Conservation (phyloP, 2,888 invertebrate genomes). For the Silvanus unidentatus region DNA sequence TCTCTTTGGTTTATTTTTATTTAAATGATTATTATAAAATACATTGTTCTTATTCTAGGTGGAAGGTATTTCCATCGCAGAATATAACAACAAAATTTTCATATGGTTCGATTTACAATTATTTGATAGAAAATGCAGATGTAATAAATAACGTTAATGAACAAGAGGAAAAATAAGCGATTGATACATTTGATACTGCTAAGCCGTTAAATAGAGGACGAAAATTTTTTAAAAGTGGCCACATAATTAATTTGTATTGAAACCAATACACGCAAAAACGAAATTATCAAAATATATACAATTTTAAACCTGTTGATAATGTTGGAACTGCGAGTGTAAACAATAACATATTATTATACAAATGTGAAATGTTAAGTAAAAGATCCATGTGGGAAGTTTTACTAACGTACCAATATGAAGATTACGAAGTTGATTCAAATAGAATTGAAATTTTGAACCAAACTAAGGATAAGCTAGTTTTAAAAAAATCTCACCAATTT, state of each 20-base stretch:
- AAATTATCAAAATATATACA: background rate
- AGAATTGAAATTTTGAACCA: background rate
- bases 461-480: background rate
- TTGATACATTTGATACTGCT: background rate
- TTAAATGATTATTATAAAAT: background rate
- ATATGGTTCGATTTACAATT: background rate
- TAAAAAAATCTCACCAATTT: slow-evolving; percentile 7
- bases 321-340: background rate
- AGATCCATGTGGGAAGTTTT: background rate
- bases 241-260: too few relatives aligned
- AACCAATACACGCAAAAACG: too few relatives aligned
- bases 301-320: background rate
- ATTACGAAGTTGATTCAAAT: background rate
- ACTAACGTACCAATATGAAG: background rate
- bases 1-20: background rate
- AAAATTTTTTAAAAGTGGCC: too few relatives aligned
- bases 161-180: background rate
- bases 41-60: background rate
- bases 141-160: background rate
- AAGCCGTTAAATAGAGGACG: too few relatives aligned
- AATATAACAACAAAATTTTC: background rate
- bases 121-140: background rate
- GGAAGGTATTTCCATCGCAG: background rate
- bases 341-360: background rate
- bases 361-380: background rate